Evolutionary conservation across 2,797 vertebrate genomes (phyloP).

Genomic region (Hydrolagus colliei): DNA sequence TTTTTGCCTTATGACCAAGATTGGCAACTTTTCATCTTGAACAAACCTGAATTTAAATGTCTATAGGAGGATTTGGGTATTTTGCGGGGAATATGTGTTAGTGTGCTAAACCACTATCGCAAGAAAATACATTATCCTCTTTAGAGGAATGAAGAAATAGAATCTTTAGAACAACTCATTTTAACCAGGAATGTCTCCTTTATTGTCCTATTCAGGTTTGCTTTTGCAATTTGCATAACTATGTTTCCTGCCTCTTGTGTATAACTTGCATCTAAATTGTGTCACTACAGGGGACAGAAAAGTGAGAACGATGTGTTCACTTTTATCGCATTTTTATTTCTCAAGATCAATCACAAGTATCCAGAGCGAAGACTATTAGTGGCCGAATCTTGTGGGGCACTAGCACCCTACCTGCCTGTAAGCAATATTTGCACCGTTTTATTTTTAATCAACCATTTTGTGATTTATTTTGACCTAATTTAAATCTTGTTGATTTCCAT

Average conservation of each 20-base stretch:
- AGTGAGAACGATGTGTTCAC: not conserved
- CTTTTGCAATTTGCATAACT: not conserved
- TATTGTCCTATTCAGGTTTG: not conserved
- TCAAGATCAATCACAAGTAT: slow-evolving; percentile 97
- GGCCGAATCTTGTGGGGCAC: slow-evolving; percentile 91
- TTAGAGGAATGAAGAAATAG: not conserved
- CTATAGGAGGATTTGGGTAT: not conserved
- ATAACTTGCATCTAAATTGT: not conserved
- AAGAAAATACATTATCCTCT: not conserved
- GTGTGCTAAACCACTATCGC: no score
- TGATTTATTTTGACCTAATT: not conserved
- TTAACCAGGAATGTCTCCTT: not conserved
- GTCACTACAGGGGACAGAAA: not conserved
- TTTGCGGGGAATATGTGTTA: no score
- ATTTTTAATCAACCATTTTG: not conserved
- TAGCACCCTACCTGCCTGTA: slow-evolving; percentile 94
- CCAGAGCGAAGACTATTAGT: slow-evolving; percentile 91
- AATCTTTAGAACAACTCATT: not conserved
- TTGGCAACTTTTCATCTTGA: not conserved
- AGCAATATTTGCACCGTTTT: slow-evolving; percentile 47
- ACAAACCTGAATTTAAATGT: not conserved
- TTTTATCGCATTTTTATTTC: slow-evolving; percentile 34
- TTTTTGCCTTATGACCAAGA: no score
- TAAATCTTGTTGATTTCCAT: slow-evolving; percentile 26
- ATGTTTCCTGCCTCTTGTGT: not conserved